Evolutionary conservation across 2,113 vertebrate genomes (phyloP), one percentile per base, ranked within the genome.

Genomic region (Illadopsis cleaveri): DNA sequence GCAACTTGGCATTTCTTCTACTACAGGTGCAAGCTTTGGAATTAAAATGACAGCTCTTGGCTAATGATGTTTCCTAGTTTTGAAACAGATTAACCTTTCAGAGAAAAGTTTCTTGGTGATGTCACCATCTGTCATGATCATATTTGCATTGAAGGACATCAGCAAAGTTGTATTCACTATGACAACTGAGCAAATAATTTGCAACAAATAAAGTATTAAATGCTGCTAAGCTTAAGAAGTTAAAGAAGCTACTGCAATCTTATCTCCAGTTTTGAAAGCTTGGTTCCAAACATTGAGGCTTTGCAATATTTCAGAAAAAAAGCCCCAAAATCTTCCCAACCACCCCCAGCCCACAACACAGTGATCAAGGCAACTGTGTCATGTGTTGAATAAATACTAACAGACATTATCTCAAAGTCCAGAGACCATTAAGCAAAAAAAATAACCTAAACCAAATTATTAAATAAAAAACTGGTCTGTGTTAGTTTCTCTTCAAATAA

Each of bases 11-110:
- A 79, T 85, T 94, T 83, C 60, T 38, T 21, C 23, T 45, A 11
- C 64, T 88, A 53, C 65, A 90, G 71, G 40, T 86, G 57, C 2
- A 13, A 86, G 30, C 4, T 81, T 73, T 80, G 64, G 72, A 93
- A 77, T 44, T 73, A 60, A 35, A 90, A 80, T 70, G 65, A 84
- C 61, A 94, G 28, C 42, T 86, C 38, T 80, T 70, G 21, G 45
- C 35, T 96, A 93, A 97, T 45, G 61, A 90, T 56, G 33, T 76
- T 90, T 95, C 73, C 35, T 70, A 44, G 45, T 81, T 76, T 72
- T 54, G 53, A 91, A 93, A 80, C 30, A 79, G 56, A 91, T 90
- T 94, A 93, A 97, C 78, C 64, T 93, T 93, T 96, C 69, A 77
- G 79, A 90, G 27, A 89, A 53, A 90, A 72, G 68, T 62, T 95